These are phyloP conservation scores for Vireo altiloquus DNA, from an alignment of 2,113 vertebrate species.

Conservation along the genomic window DNA sequence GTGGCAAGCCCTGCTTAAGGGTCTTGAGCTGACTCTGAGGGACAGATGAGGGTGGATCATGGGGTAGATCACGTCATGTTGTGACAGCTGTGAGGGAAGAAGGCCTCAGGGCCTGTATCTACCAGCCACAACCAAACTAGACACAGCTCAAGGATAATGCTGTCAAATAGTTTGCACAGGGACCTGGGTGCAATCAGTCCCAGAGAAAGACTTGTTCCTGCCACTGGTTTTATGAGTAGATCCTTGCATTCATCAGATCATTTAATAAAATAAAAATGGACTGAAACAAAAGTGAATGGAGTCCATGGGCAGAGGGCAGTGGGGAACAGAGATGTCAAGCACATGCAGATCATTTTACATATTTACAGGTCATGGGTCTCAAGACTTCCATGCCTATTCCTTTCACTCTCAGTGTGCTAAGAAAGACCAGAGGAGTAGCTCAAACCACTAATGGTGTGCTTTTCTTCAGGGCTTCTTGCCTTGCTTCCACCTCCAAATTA, in stretches of 20 bases:
- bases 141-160: neutral
- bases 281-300: neutral
- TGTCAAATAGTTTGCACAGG: neutral
- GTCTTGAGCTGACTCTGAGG: neutral
- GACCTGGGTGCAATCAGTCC: neutral
- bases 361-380: neutral
- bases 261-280: neutral
- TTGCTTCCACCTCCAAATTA: neutral
- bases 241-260: neutral
- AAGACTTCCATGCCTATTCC: neutral
- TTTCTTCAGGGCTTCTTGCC: neutral
- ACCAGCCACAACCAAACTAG: neutral
- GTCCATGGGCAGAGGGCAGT: neutral
- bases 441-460: neutral
- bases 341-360: neutral
- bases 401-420: neutral
- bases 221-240: neutral
- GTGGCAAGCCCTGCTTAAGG: accelerated
- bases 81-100: neutral
- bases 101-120: neutral
- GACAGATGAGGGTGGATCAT: neutral
- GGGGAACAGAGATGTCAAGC: neutral
- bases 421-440: neutral
- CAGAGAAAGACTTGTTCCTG: neutral
- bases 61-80: accelerated